Evolutionary conservation across 2,888 invertebrate species (phyloP), one percentile per base, ranked within the genome.

Genomic region (Margaritifera margaritifera): DNA sequence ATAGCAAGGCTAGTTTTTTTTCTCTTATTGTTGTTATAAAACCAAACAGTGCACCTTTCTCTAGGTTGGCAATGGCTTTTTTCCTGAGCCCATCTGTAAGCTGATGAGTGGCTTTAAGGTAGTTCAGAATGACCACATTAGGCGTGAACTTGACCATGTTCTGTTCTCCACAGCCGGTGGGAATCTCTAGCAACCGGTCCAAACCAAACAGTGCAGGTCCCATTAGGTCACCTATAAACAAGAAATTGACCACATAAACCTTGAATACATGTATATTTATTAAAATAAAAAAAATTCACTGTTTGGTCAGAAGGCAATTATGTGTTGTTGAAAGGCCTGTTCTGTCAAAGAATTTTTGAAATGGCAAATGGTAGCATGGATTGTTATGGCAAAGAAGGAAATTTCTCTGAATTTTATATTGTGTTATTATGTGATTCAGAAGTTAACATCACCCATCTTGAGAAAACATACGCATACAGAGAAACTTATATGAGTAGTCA

Each of bases 141-240:
- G 94, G 94, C 1, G 94, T 94, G 70, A 95, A 92, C 0, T 93
- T 92, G 8, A 94, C 92, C 94, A 95, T 94, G 87, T 94, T 94
- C 91, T 95, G 95, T 84, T 95, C 95, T 0, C 95, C 95, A 85
- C 95, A 95, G 2, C 95, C 95, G 56, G 93, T 93, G 0, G 95
- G 95, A 58, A 94, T 89, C n/a, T 90, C 87, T 1, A 95, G 91
- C 18, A 95, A 89, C 6, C 92, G 91, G 60, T 94, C 94, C 0
- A 95, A 90, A 63, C 87, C 88, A 51, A 82, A 79, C 60, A 90
- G 73, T 3, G 89, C 83, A 18, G 89, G 87, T 0, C 90, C 90
- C 89, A 90, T 87, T 19, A 90, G 84, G 74, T 90, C 90, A 65
- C 90, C 90, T 89, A 66, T 1, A 64, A 62, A 63, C 24, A 50